Conservation (phyloP, 1,140 invertebrate genomes). For the Polypedilum vanderplanki region DNA sequence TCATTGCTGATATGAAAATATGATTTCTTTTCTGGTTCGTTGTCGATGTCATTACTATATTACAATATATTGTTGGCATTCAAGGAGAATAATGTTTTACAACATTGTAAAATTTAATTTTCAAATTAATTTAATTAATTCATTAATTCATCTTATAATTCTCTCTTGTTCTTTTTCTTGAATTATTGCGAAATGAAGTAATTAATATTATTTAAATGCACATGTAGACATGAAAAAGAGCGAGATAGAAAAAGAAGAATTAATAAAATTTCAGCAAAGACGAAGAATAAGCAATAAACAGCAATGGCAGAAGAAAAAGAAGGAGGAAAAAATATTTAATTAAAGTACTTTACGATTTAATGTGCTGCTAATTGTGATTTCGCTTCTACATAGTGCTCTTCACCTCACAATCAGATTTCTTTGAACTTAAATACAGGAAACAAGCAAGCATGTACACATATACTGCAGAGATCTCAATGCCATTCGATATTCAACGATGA, state of each 20-base stretch:
- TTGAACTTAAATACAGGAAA: slow-evolving; percentile 19
- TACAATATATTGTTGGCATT: neutral
- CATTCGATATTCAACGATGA: neutral
- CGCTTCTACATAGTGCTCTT: slow-evolving; percentile 16
- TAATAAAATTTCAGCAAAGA: too few relatives aligned
- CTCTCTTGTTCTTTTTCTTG: neutral
- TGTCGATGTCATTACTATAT: too few relatives aligned
- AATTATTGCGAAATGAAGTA: neutral
- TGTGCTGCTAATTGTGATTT: slow-evolving; percentile 17
- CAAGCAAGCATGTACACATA: neutral
- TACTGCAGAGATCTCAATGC: neutral
- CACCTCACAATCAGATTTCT: slow-evolving; percentile 11
- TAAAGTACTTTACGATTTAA: slow-evolving; percentile 19
- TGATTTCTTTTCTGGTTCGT: neutral
- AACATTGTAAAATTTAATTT: neutral
- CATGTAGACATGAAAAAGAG: neutral
- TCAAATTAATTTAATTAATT: neutral
- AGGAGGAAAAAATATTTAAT: slow-evolving; percentile 1
- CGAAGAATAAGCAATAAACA: neutral
- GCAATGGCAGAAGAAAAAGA: neutral
- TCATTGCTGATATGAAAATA: neutral
- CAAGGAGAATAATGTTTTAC: neutral
- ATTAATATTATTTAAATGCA: slow-evolving; percentile 20
- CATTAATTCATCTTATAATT: neutral
- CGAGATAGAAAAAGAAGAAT: too few relatives aligned